Conservation (phyloP, 2,888 invertebrate genomes). For the Callyntrura guangdongensis region DNA sequence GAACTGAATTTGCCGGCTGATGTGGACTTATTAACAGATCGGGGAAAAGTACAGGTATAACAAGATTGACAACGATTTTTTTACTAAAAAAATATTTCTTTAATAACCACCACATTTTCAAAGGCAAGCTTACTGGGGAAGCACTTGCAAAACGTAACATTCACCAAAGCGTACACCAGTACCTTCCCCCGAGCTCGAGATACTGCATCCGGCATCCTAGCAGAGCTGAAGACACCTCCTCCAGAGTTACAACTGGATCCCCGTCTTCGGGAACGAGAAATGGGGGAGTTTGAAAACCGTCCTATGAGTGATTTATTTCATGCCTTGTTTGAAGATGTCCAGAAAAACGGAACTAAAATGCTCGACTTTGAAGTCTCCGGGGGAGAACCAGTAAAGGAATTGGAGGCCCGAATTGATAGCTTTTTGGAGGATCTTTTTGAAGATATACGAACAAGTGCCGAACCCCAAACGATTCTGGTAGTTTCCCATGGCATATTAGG, state of each 20-base stretch:
- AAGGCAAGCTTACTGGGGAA: neutral
- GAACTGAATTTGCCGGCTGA: neutral
- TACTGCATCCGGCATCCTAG: neutral
- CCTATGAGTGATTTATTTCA: neutral
- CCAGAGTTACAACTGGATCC: neutral
- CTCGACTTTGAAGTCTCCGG: neutral
- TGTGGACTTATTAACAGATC: neutral
- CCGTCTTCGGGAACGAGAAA: constrained; percentile 13
- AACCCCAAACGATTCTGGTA: constrained; percentile 12
- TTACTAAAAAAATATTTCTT: no score
- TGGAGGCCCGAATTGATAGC: neutral
- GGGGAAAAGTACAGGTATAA: neutral
- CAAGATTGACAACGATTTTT: no score
- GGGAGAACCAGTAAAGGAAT: neutral
- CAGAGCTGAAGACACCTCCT: neutral
- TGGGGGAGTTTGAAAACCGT: neutral
- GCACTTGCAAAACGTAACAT: neutral
- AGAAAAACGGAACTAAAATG: neutral
- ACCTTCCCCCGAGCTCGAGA: neutral
- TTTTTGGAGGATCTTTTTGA: neutral
- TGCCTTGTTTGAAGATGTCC: neutral
- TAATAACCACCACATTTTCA: no score
- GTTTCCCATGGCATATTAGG: neutral
- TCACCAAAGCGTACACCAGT: neutral
- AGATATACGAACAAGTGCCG: neutral